Conservation (phyloP, 2,113 vertebrate species). For the Onychorhynchus coronatus region DNA sequence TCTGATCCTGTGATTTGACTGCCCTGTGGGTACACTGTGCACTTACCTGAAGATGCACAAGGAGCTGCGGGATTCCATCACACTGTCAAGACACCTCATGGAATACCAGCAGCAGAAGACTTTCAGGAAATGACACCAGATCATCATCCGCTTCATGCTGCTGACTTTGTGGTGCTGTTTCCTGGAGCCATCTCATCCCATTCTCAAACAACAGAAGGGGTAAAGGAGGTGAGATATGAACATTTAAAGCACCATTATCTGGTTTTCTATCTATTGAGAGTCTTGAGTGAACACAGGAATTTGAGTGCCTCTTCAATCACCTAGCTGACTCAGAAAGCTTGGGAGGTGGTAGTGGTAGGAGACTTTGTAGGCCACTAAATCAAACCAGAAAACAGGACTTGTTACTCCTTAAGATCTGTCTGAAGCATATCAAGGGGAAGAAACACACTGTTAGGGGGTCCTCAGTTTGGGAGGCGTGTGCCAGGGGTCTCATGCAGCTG, state of each 20-base stretch:
- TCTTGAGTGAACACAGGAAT: neutral
- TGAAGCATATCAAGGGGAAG: constrained; percentile 12
- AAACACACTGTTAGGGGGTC: neutral
- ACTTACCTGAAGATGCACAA: constrained; percentile 25
- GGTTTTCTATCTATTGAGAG: neutral
- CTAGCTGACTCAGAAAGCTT: constrained; percentile 12
- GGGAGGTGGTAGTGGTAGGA: neutral
- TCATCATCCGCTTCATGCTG: constrained; percentile 4
- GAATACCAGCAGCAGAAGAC: constrained; percentile 26
- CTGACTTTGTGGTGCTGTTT: constrained; percentile 21
- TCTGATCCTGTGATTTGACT: constrained; percentile 25
- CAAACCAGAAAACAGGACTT: constrained; percentile 2
- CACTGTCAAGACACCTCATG: neutral
- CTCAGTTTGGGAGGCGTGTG: neutral
- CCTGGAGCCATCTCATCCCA: constrained; percentile 15
- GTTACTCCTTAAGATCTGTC: constrained; percentile 1
- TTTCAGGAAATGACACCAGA: constrained; percentile 5
- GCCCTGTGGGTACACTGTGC: neutral
- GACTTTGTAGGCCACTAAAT: constrained; percentile 37
- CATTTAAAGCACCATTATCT: constrained; percentile 6
- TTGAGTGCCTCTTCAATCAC: neutral
- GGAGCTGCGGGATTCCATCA: constrained; percentile 51
- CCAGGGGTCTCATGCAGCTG: neutral
- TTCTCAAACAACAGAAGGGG: neutral
- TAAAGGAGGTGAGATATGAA: neutral